A percentile compares a stretch with the other conserved stretches of the same genome.
These are phyloP conservation scores for Epizoanthus stellaris DNA, from an alignment of 92 coral and sea anemone species.

Conservation along the genomic window DNA sequence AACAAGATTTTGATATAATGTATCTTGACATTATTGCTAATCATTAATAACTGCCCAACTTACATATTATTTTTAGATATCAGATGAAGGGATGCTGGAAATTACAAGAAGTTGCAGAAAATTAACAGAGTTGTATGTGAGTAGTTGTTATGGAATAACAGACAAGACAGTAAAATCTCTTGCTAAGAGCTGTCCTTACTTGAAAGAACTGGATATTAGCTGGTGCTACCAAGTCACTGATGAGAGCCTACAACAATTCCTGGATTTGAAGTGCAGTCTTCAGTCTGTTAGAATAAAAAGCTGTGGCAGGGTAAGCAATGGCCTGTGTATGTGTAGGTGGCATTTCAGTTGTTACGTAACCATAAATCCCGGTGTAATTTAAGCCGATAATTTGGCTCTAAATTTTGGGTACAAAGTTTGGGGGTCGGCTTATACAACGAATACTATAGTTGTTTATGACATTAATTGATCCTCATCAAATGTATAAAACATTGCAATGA, in stretches of 20 bases:
- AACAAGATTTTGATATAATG: too few relatives aligned
- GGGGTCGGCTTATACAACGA: too few relatives aligned
- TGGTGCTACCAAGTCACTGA: conserved; percentile 84
- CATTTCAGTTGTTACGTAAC: too few relatives aligned
- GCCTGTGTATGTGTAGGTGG: too few relatives aligned
- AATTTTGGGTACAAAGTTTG: too few relatives aligned
- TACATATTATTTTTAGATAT: conserved; percentile 49
- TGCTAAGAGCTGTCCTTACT: conserved; percentile 45
- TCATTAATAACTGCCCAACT: too few relatives aligned
- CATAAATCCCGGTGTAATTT: too few relatives aligned
- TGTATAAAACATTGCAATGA: too few relatives aligned
- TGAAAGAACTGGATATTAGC: conserved; percentile 78
- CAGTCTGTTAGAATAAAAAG: conserved; percentile 70
- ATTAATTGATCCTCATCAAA: too few relatives aligned
- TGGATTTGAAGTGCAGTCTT: conserved; percentile 45
- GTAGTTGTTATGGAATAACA: conserved; percentile 88
- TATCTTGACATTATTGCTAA: too few relatives aligned
- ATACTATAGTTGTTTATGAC: too few relatives aligned
- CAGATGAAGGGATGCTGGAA: conserved; percentile 79
- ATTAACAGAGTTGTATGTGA: conserved; percentile 75
- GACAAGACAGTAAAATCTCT: conserved; percentile 64
- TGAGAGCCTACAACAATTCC: conserved; percentile 56
- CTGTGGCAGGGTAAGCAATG: conserved; percentile 53
- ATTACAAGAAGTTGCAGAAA: conserved; percentile 58
- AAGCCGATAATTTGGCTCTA: too few relatives aligned